These are phyloP conservation scores for Lycocerus yunnanus DNA, from an alignment of 2,888 invertebrate genomes.

Conservation along the genomic window DNA sequence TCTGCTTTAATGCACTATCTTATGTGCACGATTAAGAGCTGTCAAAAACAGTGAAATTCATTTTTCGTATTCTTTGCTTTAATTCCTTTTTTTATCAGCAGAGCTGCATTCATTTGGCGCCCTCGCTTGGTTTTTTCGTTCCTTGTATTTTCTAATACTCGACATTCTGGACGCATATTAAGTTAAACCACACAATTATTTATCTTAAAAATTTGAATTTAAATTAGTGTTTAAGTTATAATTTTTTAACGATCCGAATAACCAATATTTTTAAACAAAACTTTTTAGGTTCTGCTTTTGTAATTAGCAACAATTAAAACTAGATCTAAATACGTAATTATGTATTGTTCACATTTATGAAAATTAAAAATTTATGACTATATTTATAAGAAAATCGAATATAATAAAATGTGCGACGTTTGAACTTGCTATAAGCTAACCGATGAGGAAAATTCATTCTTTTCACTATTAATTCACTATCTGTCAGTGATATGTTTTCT, in stretches of 20 bases:
- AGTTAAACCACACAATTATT: slow-evolving; percentile 2
- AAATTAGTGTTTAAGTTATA: slow-evolving; percentile 11
- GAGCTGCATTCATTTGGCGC: slow-evolving; percentile 56
- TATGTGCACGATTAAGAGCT: slow-evolving; percentile 57
- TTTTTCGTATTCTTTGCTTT: slow-evolving; percentile 55
- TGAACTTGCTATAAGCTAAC: neutral
- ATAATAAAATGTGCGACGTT: neutral
- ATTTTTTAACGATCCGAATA: neutral
- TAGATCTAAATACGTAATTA: neutral
- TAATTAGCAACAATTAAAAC: neutral
- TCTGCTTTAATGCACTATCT: slow-evolving; percentile 31
- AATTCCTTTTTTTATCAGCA: slow-evolving; percentile 59
- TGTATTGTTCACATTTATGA: too few species aligned
- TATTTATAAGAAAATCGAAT: too few species aligned
- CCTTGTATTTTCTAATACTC: slow-evolving; percentile 31
- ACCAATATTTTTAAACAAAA: neutral
- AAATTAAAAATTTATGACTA: too few species aligned
- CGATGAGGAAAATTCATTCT: too few species aligned
- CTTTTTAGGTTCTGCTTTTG: neutral
- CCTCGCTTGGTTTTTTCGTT: slow-evolving; percentile 37
- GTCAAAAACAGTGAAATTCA: slow-evolving; percentile 60
- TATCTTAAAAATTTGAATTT: slow-evolving; percentile 6
- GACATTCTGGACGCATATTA: slow-evolving; percentile 27
- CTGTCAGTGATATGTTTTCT: neutral
- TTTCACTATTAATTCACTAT: neutral